Evolutionary conservation across 2,888 invertebrate species (phyloP).

Genomic region (Hypomecis atomaria): DNA sequence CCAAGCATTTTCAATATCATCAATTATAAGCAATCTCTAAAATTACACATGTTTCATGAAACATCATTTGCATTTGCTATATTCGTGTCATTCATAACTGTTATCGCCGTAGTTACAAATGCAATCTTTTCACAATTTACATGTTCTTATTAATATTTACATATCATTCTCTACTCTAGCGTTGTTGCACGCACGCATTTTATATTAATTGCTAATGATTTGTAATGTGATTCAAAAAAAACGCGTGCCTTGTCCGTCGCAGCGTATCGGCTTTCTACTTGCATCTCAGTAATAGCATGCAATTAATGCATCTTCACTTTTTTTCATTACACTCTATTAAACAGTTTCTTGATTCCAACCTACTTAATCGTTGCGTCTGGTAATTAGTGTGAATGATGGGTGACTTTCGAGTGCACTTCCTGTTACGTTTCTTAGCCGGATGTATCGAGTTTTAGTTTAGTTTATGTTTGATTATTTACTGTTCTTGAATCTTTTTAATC

Average conservation of each 20-base stretch:
- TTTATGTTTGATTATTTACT: too few relatives aligned
- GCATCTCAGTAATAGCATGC: slow-evolving; percentile 73
- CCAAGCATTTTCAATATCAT: too few relatives aligned
- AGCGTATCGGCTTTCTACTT: slow-evolving; percentile 77
- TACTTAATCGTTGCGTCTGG: slow-evolving; percentile 64
- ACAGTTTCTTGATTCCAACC: slow-evolving; percentile 64
- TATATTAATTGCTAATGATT: slow-evolving; percentile 27
- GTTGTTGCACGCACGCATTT: slow-evolving; percentile 16
- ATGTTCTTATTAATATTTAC: slow-evolving; percentile 16
- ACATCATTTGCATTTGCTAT: not conserved
- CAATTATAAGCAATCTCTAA: too few relatives aligned
- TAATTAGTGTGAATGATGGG: slow-evolving; percentile 57
- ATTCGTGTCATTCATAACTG: not conserved
- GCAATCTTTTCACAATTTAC: slow-evolving; percentile 16
- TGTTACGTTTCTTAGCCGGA: slow-evolving; percentile 33
- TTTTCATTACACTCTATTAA: slow-evolving; percentile 77
- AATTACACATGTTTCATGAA: too few relatives aligned
- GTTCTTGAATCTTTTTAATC: too few relatives aligned
- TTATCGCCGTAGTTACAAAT: not conserved
- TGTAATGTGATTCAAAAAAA: slow-evolving; percentile 25
- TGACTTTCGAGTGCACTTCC: slow-evolving; percentile 42
- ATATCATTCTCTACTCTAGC: slow-evolving; percentile 15
- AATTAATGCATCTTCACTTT: slow-evolving; percentile 79
- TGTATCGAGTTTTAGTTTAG: slow-evolving; percentile 8
- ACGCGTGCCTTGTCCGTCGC: slow-evolving; percentile 65